A percentile compares a stretch with the other conserved stretches of the same genome.
phyloP scores from a whole-genome alignment of 2,797 vertebrate species.

The Holocentrus rufus region DNA sequence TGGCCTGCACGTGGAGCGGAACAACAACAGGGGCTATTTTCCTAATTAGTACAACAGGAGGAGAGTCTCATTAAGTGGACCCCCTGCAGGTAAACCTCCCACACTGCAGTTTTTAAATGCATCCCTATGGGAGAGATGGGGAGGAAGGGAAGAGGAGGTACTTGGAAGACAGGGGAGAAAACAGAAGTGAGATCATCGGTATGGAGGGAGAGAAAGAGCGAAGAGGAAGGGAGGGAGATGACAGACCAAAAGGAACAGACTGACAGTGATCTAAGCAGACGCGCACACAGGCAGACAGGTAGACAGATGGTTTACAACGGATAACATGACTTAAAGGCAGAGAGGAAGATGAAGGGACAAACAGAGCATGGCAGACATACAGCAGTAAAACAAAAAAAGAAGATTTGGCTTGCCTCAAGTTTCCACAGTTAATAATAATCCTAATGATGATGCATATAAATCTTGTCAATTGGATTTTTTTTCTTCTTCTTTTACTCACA shows the following conservation, averaged over 20 bases:
- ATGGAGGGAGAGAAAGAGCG: background rate
- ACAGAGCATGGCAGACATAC: slow-evolving; percentile 1
- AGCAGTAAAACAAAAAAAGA: background rate
- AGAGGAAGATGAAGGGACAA: background rate
- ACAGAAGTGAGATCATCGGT: background rate
- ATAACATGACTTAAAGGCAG: slow-evolving; percentile 9
- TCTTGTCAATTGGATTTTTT: slow-evolving; percentile 10
- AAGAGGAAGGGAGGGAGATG: background rate
- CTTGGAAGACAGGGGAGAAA: background rate
- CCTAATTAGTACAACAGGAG: slow-evolving; percentile 51
- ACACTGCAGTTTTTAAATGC: slow-evolving; percentile 27
- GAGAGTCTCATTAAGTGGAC: slow-evolving; percentile 46
- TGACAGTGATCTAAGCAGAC: slow-evolving; percentile 22
- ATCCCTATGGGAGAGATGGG: slow-evolving; percentile 1
- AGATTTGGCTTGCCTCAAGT: background rate
- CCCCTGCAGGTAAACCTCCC: slow-evolving; percentile 57
- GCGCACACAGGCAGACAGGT: background rate
- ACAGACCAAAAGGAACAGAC: slow-evolving; percentile 16
- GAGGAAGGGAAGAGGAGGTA: background rate
- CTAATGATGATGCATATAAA: background rate
- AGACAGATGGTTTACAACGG: background rate
- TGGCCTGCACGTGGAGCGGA: slow-evolving; percentile 25
- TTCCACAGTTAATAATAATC: background rate
- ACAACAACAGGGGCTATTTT: slow-evolving; percentile 38
- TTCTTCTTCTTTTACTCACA: background rate